phyloP scores from a whole-genome alignment of 2,888 invertebrate species.

The Chorisops tibialis region DNA sequence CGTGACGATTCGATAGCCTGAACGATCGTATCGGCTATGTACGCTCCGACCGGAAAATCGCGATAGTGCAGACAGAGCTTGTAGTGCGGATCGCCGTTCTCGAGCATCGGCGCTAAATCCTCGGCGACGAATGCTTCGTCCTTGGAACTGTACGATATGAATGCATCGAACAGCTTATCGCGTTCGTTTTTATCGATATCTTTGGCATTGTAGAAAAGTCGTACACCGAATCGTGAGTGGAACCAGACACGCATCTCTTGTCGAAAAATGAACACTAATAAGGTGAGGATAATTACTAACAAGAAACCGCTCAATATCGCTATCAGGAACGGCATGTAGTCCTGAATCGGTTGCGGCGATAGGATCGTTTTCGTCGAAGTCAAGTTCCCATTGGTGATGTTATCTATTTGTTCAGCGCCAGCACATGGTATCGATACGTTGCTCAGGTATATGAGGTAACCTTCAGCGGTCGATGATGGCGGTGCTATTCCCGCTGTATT shows the following conservation, averaged over 20 bases:
- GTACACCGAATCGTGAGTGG: conserved; percentile 79
- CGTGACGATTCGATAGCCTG: conserved; percentile 89
- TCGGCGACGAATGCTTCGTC: conserved; percentile 89
- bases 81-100: conserved; percentile 75
- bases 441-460: conserved; percentile 28
- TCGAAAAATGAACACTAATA: conserved; percentile 76
- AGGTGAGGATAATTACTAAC: conserved; percentile 69
- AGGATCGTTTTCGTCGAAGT: conserved; percentile 61
- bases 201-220: conserved; percentile 69
- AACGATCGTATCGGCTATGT: conserved; percentile 88
- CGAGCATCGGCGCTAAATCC: conserved; percentile 82
- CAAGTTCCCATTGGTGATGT: conserved; percentile 61
- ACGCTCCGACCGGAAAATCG: conserved; percentile 83
- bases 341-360: conserved; percentile 58
- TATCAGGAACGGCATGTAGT: conserved; percentile 75
- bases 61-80: conserved; percentile 88
- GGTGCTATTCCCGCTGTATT: not conserved
- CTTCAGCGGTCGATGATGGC: not conserved
- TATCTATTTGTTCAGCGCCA: conserved; percentile 57
- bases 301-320: conserved; percentile 74
- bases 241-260: conserved; percentile 83
- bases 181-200: conserved; percentile 79
- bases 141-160: conserved; percentile 90
- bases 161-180: conserved; percentile 90
- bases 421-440: conserved; percentile 60